Evolutionary conservation across 2,113 vertebrate species (phyloP), one percentile per base, ranked within the genome.

Genomic region (Sapayoa aenigma): DNA sequence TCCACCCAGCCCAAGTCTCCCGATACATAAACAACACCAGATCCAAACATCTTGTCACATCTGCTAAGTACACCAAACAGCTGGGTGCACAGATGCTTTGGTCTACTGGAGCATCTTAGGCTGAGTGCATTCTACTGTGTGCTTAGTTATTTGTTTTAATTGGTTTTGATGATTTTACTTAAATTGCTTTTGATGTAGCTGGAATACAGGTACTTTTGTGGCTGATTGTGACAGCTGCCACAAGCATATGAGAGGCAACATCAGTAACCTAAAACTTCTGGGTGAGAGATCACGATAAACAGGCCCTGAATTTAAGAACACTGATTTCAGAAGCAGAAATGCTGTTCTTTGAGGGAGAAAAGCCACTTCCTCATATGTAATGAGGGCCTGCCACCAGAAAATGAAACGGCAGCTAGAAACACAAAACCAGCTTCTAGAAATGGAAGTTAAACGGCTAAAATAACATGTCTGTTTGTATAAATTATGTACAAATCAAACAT

Each of bases 11-110:
- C 73, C 66, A 90, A 93, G 55, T 92, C 85, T 94, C 94, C 73
- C 0, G 3, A 88, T 22, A 85, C 56, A 84, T 78, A 96, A 96
- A 92, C 91, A 95, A 39, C 52, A 93, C 77, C 90, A 90, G 82
- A 84, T 63, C 73, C 88, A 95, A 96, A 95, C 76, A 95, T 93
- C 93, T 95, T 93, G 94, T 90, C 94, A 94, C 94, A 92, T 96
- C 96, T 96, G 95, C 50, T 95, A 95, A 33, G 3, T 80, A 83
- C 68, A 86, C 59, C 76, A 88, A 96, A 96, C 93, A 97, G 87
- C 95, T 96, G 94, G 94, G 65, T 92, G 90, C 90, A 90, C 95
- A 97, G 96, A 95, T 93, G 93, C 76, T 94, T 91, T 92, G 92
- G 85, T 94, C 85, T 94, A 44, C 75, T 75, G 44, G 75, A 94